Percentiles rank a stretch among this genome's conserved stretches.
phyloP scores from a whole-genome alignment of 2,113 vertebrate species.

The Helogale parvula region DNA sequence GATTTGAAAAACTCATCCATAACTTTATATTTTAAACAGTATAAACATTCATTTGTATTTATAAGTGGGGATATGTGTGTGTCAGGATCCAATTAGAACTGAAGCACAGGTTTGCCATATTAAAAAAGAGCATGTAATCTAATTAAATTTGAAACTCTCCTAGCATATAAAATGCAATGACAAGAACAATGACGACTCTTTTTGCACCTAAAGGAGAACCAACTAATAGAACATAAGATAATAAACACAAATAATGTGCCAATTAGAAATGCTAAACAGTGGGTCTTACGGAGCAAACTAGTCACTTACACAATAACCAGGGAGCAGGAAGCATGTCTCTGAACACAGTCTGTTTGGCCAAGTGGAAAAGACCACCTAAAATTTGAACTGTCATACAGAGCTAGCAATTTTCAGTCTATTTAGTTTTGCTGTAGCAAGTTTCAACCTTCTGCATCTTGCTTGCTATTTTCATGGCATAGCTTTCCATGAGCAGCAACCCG shows the following conservation, averaged over 20 bases:
- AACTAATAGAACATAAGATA: not conserved
- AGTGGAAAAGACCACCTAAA: not conserved
- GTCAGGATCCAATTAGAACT: not conserved
- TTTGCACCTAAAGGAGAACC: not conserved
- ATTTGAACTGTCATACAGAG: not conserved
- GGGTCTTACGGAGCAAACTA: not conserved
- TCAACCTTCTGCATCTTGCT: not conserved
- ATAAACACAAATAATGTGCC: not conserved
- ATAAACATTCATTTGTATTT: not conserved
- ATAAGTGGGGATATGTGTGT: not conserved
- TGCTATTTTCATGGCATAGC: not conserved
- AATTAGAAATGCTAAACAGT: not conserved
- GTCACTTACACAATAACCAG: not conserved
- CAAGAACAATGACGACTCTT: not conserved
- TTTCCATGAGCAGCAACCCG: not conserved
- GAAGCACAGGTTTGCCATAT: not conserved
- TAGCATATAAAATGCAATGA: not conserved
- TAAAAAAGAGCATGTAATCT: not conserved
- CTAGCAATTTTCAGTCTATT: not conserved
- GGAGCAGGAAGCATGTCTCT: constrained; percentile 28
- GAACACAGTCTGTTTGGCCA: not conserved
- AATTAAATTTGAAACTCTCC: constrained; percentile 19
- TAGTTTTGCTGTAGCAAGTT: constrained; percentile 2
- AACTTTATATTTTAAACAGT: not conserved
- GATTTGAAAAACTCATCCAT: not conserved